Percentiles rank a stretch among this genome's conserved stretches.
Conservation (phyloP, 2,797 vertebrate genomes). For the Kryptolebias ocellatus region DNA sequence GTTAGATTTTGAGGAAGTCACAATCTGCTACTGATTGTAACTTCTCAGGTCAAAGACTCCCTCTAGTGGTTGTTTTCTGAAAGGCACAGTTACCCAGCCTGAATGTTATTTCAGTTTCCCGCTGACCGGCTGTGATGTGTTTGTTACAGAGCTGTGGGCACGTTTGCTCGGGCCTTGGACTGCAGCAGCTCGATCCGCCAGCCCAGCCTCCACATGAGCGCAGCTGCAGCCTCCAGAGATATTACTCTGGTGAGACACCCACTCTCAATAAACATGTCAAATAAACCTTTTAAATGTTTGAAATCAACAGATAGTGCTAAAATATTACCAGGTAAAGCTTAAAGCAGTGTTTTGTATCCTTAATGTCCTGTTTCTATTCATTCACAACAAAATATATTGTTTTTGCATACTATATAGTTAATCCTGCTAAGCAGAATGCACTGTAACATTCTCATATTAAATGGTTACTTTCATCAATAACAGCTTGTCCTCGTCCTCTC, state of each 20-base stretch:
- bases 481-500: background rate
- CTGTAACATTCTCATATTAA: too few species aligned
- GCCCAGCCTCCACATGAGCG: constrained; percentile 96
- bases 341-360: too few species aligned
- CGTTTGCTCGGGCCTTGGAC: constrained; percentile 92
- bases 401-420: background rate
- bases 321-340: too few species aligned
- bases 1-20: constrained; percentile 35
- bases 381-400: too few species aligned
- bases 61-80: constrained; percentile 43
- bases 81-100: background rate
- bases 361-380: too few species aligned
- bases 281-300: background rate
- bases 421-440: background rate
- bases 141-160: constrained; percentile 89
- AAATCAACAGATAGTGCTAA: too few species aligned
- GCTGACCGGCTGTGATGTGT: background rate
- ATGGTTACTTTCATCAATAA: too few species aligned
- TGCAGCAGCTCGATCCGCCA: constrained; percentile 98
- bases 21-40: background rate
- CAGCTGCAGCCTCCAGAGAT: constrained; percentile 92
- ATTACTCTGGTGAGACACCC: constrained; percentile 90
- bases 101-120: background rate
- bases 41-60: constrained; percentile 18
- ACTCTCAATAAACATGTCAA: background rate